Conservation (phyloP, 2,113 vertebrate genomes). For the Anoplopoma fimbria region DNA sequence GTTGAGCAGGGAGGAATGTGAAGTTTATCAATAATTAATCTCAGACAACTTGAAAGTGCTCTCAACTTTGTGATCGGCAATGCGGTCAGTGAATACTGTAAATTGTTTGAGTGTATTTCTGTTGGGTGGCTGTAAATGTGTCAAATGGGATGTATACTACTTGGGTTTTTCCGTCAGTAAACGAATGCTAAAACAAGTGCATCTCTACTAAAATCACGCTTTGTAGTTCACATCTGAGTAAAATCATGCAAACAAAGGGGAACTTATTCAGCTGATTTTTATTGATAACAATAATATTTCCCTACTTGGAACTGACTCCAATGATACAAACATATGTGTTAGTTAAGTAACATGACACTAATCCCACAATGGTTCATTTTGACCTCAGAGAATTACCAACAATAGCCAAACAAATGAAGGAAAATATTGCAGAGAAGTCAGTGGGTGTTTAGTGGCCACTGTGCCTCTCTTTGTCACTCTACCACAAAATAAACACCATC, state of each 20-base stretch:
- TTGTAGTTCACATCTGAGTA: conserved; percentile 5
- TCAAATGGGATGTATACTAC: conserved; percentile 1
- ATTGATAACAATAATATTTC: conserved; percentile 19
- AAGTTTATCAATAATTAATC: conserved; percentile 51
- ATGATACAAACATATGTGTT: conserved; percentile 3
- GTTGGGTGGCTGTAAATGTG: not conserved
- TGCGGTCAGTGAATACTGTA: not conserved
- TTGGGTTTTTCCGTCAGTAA: conserved; percentile 18
- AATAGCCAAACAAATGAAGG: conserved; percentile 63
- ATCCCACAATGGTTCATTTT: conserved; percentile 17
- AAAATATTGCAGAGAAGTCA: conserved; percentile 43
- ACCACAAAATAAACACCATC: conserved; percentile 68
- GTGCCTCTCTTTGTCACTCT: conserved; percentile 53
- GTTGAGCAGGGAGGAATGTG: conserved; percentile 48
- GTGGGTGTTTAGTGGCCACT: conserved; percentile 43
- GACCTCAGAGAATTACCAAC: conserved; percentile 43
- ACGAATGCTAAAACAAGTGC: not conserved
- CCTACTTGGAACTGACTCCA: not conserved
- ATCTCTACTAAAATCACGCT: not conserved
- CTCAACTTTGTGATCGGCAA: conserved; percentile 1
- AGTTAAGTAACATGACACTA: conserved; percentile 24
- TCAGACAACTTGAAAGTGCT: conserved; percentile 28
- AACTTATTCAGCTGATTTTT: not conserved
- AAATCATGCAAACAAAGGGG: not conserved
- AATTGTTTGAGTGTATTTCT: conserved; percentile 13